Base-by-base conservation (phyloP, 2,888 invertebrate genomes). In the Chrysolina americana region DNA sequence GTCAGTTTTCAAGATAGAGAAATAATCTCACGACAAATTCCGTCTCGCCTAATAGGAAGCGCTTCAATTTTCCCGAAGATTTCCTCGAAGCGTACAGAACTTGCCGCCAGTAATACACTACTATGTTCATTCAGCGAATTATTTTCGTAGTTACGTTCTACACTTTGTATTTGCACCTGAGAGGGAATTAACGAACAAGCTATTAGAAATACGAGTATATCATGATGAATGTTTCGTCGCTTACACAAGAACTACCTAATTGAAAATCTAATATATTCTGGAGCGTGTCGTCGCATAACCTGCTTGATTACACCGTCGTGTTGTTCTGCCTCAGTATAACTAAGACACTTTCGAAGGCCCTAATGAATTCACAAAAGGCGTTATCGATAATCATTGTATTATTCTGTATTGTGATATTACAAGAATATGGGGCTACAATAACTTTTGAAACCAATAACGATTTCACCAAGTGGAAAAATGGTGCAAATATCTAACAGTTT, bases 221-320 rank as follows among this genome's bases (percentile, higher is more conserved):
- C 23, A 59, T 36, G 59, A n/a, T 36, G 17, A 59, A 59, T 59
- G 36, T 36, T 59, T 59, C 59, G 23, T 59, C 59, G 36, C 23
- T 28, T 15, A 59, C 15, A n/a, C 28, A 28, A 28, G 17, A 28
- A n/a, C n/a, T n/a, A n/a, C 15, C 59, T 59, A 36, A 59, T 59
- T 59, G 59, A 28, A 28, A 59, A n/a, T 28, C 36, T 59, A 28
- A 36, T 59, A 36, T n/a, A 59, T 59, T 59, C 59, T 15, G 11
- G 17, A 59, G n/a, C 36, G 23, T 59, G 59, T 36, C 59, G 36
- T 28, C 36, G 28, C 28, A 59, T 59, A 59, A 59, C 36, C 23
- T 13, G 59, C n/a, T 36, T 59, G 59, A 59, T 59, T 59, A 59
- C 36, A 0, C n/a, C 28, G 17, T 36, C n/a, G 36, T 0, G 59